A percentile compares a stretch with the other conserved stretches of the same genome.
phyloP scores from a whole-genome alignment of 2,888 invertebrate genomes.

The Ecdyonurus torrentis region DNA sequence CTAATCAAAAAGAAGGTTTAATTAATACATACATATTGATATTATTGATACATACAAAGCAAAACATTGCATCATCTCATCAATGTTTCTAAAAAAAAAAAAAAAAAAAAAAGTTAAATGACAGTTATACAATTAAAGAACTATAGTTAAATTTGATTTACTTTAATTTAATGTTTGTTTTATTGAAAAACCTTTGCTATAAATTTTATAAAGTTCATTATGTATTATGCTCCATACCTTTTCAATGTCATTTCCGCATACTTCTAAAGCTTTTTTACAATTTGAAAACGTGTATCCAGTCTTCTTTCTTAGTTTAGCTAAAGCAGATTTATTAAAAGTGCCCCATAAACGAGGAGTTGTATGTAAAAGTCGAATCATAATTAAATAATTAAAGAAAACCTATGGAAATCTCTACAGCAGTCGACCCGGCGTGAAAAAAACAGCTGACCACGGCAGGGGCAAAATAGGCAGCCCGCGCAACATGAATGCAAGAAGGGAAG shows the following conservation, averaged over 20 bases:
- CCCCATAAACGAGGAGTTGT: slow-evolving; percentile 32
- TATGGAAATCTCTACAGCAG: not conserved
- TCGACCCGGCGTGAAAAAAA: not conserved
- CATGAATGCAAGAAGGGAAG: not conserved
- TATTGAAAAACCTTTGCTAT: too few species aligned
- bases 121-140: too few species aligned
- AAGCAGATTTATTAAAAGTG: slow-evolving; percentile 49
- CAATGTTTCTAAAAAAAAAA: too few species aligned
- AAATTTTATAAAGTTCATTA: too few species aligned
- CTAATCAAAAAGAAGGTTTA: too few species aligned
- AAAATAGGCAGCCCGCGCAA: not conserved
- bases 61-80: too few species aligned
- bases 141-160: too few species aligned
- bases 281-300: slow-evolving; percentile 93
- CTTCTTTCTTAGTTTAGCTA: slow-evolving; percentile 75
- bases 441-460: not conserved
- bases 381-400: too few species aligned
- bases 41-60: too few species aligned
- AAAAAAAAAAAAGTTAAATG: too few species aligned
- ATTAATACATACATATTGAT: too few species aligned
- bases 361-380: slow-evolving; percentile 35
- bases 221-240: slow-evolving; percentile 47
- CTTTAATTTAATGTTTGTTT: too few species aligned
- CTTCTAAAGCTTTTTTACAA: slow-evolving; percentile 86
- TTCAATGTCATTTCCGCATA: slow-evolving; percentile 70